phyloP scores from a whole-genome alignment of 2,797 vertebrate genomes.

The Hemibagrus guttatus region DNA sequence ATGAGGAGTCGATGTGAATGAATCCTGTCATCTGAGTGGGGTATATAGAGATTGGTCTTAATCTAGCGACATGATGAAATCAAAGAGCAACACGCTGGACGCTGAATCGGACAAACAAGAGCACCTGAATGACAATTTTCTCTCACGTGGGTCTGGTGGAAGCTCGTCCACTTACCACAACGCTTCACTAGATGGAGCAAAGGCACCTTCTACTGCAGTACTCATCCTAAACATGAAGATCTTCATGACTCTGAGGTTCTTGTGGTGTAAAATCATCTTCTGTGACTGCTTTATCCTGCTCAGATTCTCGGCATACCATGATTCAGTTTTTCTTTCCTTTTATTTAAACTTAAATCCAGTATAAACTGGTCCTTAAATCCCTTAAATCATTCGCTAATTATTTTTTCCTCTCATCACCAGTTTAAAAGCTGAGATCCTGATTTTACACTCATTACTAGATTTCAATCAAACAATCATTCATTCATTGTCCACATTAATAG shows the following conservation, averaged over 20 bases:
- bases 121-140: slow-evolving; percentile 24
- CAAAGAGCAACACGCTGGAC: slow-evolving; percentile 65
- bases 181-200: slow-evolving; percentile 79
- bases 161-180: slow-evolving; percentile 58
- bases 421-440: neutral
- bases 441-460: neutral
- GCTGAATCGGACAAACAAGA: slow-evolving; percentile 36
- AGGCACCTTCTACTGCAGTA: slow-evolving; percentile 45
- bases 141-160: neutral
- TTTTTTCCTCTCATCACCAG: neutral
- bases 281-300: neutral
- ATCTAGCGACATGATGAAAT: slow-evolving; percentile 70
- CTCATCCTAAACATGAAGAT: too few species aligned
- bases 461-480: too few species aligned
- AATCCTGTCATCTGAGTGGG: slow-evolving; percentile 39
- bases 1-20: neutral
- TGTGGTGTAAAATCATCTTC: neutral
- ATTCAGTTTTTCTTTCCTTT: neutral
- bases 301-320: neutral
- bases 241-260: neutral
- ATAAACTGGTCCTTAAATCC: neutral
- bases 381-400: neutral
- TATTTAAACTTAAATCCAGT: neutral
- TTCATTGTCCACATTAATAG: too few species aligned
- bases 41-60: slow-evolving; percentile 48